Percentiles rank a stretch among this genome's conserved stretches.
These are phyloP conservation scores for Cyclina sinensis DNA, from an alignment of 1,140 invertebrate genomes.

Conservation along the genomic window DNA sequence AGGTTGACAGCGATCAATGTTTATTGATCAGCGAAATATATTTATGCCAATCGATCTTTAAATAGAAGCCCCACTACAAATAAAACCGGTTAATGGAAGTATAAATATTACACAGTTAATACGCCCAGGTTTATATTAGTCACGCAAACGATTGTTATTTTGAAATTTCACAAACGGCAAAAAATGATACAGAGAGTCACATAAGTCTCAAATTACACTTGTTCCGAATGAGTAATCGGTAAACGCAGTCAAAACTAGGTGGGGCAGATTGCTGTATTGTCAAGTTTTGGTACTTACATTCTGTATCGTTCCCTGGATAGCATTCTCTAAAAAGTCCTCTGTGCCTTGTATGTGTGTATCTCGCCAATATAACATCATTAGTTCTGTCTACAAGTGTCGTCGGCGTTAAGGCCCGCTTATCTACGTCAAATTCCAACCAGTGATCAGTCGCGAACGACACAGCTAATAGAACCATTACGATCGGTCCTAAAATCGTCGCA, in stretches of 20 bases:
- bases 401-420: conserved; percentile 55
- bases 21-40: background rate
- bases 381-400: too few relatives aligned
- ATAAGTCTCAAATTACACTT: background rate
- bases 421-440: conserved; percentile 82
- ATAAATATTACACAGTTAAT: background rate
- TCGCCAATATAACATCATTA: conserved; percentile 12
- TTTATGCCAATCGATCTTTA: background rate
- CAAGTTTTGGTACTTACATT: conserved; percentile 76
- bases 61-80: background rate
- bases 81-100: conserved; percentile 16
- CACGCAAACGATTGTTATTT: background rate
- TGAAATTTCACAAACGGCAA: background rate
- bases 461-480: conserved; percentile 79
- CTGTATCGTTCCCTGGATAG: conserved; percentile 81
- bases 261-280: background rate
- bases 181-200: too few relatives aligned
- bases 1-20: background rate
- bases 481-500: conserved; percentile 79
- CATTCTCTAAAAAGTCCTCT: conserved; percentile 82
- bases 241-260: background rate
- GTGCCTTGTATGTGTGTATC: conserved; percentile 75
- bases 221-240: conserved; percentile 20
- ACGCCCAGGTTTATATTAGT: background rate
- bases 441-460: conserved; percentile 83